Evolutionary conservation across 2,888 invertebrate species (phyloP).

Genomic region (Buathra laborator): DNA sequence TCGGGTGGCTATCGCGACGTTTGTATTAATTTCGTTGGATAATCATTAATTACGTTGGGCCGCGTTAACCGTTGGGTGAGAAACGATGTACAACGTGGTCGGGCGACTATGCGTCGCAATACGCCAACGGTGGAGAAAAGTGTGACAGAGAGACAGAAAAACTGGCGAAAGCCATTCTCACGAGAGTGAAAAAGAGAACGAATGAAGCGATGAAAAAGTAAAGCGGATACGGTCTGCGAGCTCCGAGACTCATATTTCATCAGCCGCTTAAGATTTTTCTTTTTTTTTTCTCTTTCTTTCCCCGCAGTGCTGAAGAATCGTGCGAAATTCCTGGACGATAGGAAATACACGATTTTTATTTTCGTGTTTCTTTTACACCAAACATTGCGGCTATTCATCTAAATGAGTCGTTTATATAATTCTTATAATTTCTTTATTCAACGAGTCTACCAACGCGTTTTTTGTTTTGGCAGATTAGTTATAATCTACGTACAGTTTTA

Average conservation of each 20-base stretch:
- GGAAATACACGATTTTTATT: not conserved
- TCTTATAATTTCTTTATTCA: not conserved
- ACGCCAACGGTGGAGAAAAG: slow-evolving; percentile 31
- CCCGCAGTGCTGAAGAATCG: slow-evolving; percentile 43
- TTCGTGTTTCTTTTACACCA: not conserved
- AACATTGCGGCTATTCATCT: not conserved
- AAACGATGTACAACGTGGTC: slow-evolving; percentile 19
- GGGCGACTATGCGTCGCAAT: slow-evolving; percentile 43
- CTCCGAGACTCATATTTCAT: slow-evolving; percentile 73
- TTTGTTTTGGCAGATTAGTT: not conserved
- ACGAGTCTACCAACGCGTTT: not conserved
- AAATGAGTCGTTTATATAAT: not conserved
- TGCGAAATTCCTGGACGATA: slow-evolving; percentile 19
- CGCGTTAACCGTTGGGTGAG: slow-evolving; percentile 32
- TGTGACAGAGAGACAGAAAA: slow-evolving; percentile 29
- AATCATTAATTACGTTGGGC: slow-evolving; percentile 68
- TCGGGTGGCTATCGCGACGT: slow-evolving; percentile 63
- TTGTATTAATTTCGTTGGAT: slow-evolving; percentile 71
- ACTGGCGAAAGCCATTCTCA: slow-evolving; percentile 16
- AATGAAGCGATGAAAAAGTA: slow-evolving; percentile 62
- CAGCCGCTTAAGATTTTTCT: slow-evolving; percentile 68
- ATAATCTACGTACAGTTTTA: too few relatives aligned
- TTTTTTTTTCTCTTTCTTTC: slow-evolving; percentile 50
- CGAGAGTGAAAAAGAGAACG: slow-evolving; percentile 45
- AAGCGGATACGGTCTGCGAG: slow-evolving; percentile 57